Conservation (phyloP, 2,113 vertebrate genomes). For the Sterrhoptilus dennistouni region DNA sequence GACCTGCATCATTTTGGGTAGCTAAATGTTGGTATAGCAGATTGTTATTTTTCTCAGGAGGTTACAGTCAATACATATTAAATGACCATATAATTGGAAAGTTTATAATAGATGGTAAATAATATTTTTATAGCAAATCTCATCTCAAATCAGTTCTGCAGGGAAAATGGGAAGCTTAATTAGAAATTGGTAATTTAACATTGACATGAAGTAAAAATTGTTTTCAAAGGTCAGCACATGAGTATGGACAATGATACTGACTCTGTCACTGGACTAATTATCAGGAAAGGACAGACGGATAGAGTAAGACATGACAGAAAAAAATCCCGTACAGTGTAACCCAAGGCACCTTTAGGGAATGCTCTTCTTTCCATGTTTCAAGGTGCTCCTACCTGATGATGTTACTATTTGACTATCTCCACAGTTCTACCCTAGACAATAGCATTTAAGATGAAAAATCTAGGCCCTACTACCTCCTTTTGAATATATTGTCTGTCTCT, state of each 20-base stretch:
- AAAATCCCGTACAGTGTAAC: background rate
- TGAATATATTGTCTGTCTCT: constrained; percentile 41
- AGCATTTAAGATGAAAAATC: background rate
- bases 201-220: background rate
- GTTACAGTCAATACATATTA: background rate
- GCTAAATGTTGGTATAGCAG: background rate
- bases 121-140: constrained; percentile 14
- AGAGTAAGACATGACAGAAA: background rate
- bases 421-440: background rate
- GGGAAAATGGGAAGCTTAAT: background rate
- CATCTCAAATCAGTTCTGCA: background rate
- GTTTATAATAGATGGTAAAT: background rate
- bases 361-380: background rate
- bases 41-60: background rate
- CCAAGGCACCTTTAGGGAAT: background rate
- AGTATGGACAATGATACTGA: background rate
- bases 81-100: background rate
- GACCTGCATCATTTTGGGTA: background rate
- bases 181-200: background rate
- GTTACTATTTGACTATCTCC: background rate
- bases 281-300: background rate
- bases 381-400: background rate
- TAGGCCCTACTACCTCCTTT: background rate
- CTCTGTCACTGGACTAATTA: background rate
- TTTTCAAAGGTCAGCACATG: background rate